Base-by-base conservation (phyloP, 2,888 invertebrate genomes). In the Stenotaenia linearis region DNA sequence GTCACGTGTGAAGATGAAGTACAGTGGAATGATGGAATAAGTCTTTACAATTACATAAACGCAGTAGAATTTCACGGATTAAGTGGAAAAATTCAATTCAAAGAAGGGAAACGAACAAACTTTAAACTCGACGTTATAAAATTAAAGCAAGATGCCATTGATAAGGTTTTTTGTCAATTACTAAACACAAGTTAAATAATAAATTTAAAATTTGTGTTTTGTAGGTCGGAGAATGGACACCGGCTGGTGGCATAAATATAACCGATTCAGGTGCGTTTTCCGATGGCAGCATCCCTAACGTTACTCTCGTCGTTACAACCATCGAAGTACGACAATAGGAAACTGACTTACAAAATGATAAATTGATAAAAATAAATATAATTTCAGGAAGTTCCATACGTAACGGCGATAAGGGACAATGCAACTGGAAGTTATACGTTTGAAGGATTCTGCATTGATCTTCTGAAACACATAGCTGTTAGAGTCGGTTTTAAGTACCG, bases 361-460 rank as follows among this genome's bases (percentile, higher is more conserved):
- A 32, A 32, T 35, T n/a, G 35, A 10, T 75, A 35, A 37, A 75
- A 35, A 18, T 18, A 30, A 75, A n/a, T 30, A 23, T 18, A 75
- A 75, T 69, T 77, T 6, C 87, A 95, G 95, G 95, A 95, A 85
- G 92, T 92, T 82, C 96, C 96, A 0, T 96, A 96, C 87, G 95
- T 96, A 3, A 95, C 95, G 95, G 92, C 95, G 77, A 93, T 92
- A 84, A 91, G 92, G 81, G 93, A 93, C 23, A 84, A 84, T 80
- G 56, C 81, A 32, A 84, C 84, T 9, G 83, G 83, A 10, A 84
- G 87, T 89, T 83, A 90, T 89, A 81, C 90, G 89, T 84, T 83
- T 79, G 95, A 96, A 84, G 96, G 96, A 0, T 96, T 96, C 88
- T 96, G 96, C 87, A 94, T 96, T 83, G 96, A 96, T 86, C 88